Evolutionary conservation across 2,888 invertebrate genomes (phyloP).

Genomic region (Drosophila colorata): DNA sequence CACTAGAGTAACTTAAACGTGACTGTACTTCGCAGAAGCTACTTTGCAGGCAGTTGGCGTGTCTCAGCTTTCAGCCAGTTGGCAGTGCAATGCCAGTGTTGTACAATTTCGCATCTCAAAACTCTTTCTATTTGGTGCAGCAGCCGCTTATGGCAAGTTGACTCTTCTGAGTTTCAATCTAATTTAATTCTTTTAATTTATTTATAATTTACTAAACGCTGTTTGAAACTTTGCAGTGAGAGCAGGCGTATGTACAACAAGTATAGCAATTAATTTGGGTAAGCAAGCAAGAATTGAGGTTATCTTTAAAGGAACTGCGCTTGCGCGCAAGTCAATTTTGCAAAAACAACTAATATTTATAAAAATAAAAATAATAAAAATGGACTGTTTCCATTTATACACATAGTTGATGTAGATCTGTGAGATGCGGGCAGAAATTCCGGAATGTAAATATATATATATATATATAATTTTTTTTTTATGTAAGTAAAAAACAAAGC

Average conservation of each 20-base stretch:
- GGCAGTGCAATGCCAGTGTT: background rate
- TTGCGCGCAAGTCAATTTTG: background rate
- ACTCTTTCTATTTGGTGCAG: background rate
- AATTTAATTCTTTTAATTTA: background rate
- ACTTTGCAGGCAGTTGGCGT: background rate
- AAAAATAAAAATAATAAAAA: no score
- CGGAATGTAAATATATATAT: no score
- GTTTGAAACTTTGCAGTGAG: no score
- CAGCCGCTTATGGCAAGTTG: background rate
- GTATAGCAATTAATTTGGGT: no score
- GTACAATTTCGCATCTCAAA: slow-evolving; percentile 1
- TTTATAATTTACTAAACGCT: no score
- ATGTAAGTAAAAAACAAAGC: no score
- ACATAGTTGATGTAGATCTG: no score
- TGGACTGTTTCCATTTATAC: no score
- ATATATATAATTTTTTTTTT: no score
- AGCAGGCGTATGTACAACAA: no score
- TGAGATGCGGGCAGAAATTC: no score
- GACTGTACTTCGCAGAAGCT: background rate
- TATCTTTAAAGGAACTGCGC: background rate
- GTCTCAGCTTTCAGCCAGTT: background rate
- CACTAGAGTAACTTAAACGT: background rate
- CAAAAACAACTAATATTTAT: background rate
- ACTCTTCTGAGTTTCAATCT: no score
- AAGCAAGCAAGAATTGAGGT: background rate